A percentile compares a stretch with the other conserved stretches of the same genome.
Conservation (phyloP, 2,113 vertebrate species). For the Trichechus manatus region DNA sequence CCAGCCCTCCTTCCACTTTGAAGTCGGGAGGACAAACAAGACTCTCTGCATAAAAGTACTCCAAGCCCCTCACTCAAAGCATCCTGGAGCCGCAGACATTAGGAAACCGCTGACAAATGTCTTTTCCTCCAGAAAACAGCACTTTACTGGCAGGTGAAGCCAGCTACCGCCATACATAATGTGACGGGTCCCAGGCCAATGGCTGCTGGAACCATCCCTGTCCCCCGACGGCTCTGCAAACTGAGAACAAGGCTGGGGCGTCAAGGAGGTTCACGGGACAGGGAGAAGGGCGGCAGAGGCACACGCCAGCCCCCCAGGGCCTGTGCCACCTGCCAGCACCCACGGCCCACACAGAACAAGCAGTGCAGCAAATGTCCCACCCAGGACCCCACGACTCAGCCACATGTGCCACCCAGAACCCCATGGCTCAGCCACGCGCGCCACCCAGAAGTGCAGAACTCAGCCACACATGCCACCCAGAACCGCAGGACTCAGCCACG, state of each 20-base stretch:
- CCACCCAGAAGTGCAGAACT: too few relatives aligned
- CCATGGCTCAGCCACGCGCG: too few relatives aligned
- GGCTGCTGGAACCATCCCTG: not conserved
- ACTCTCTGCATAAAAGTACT: too few relatives aligned
- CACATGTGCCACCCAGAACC: too few relatives aligned
- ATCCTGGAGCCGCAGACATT: not conserved
- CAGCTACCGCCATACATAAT: not conserved
- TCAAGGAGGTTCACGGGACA: not conserved
- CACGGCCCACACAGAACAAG: too few relatives aligned
- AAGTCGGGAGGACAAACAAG: not conserved
- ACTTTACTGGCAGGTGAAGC: not conserved
- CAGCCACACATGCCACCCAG: too few relatives aligned
- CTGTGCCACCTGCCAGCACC: not conserved
- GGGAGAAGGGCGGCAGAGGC: too few relatives aligned
- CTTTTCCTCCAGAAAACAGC: not conserved
- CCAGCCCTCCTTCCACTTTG: not conserved
- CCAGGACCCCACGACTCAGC: too few relatives aligned
- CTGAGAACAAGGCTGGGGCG: rapidly evolving
- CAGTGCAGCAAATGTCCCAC: too few relatives aligned
- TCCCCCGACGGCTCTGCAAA: not conserved
- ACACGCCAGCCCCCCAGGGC: not conserved
- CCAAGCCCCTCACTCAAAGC: not conserved
- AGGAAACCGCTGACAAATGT: not conserved
- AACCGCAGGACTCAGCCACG: too few relatives aligned
- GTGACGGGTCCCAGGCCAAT: rapidly evolving